Evolutionary conservation across 1,140 invertebrate species (phyloP).

Genomic region (Neoseiulus cucumeris): DNA sequence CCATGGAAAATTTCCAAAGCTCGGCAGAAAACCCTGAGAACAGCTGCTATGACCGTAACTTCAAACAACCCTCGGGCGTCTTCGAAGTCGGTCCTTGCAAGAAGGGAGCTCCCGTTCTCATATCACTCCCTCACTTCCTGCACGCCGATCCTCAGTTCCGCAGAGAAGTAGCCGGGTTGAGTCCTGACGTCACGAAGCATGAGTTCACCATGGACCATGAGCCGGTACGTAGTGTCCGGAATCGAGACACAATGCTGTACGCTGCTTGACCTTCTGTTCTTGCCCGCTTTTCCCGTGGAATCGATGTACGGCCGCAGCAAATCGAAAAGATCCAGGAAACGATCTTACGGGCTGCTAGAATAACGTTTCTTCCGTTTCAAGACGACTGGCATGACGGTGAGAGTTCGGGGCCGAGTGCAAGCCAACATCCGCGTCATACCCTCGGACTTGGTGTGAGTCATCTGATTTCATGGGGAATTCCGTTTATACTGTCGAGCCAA

Average conservation of each 20-base stretch:
- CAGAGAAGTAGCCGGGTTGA: slow-evolving; percentile 54
- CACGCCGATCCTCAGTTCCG: slow-evolving; percentile 52
- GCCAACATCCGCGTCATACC: neutral
- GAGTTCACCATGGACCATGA: slow-evolving; percentile 61
- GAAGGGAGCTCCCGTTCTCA: slow-evolving; percentile 53
- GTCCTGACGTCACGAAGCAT: slow-evolving; percentile 46
- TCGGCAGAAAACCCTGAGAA: neutral
- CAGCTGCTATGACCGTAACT: neutral
- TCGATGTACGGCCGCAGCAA: neutral
- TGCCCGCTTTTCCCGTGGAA: no score
- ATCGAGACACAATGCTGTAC: neutral
- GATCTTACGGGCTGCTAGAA: no score
- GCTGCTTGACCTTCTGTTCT: no score
- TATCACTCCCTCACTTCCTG: slow-evolving; percentile 80
- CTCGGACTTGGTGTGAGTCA: neutral
- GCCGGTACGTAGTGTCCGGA: slow-evolving; percentile 40
- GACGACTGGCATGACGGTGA: neutral
- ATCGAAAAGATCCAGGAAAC: no score
- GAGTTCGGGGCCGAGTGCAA: neutral
- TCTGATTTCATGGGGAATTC: no score
- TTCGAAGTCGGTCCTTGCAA: slow-evolving; percentile 16
- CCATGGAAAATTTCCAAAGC: neutral
- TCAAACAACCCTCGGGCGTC: slow-evolving; percentile 11
- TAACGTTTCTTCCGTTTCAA: neutral
- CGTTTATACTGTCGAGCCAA: no score